A percentile compares a stretch with the other conserved stretches of the same genome.
These are phyloP conservation scores for Adelosebastes latens DNA, from an alignment of 2,797 vertebrate species.

Conservation along the genomic window DNA sequence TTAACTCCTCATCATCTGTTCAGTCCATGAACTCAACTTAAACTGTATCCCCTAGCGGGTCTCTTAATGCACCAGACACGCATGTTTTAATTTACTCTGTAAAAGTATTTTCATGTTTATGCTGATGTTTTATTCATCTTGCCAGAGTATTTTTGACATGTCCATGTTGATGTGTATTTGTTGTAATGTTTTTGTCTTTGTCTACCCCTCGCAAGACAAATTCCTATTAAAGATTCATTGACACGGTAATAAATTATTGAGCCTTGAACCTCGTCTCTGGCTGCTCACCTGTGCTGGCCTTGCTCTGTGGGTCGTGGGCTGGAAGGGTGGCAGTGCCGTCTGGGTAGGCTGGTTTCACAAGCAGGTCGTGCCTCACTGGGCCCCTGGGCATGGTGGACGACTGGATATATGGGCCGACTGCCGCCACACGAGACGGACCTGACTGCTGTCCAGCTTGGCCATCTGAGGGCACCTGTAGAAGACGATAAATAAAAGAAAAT, in stretches of 20 bases:
- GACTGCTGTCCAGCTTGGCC: constrained; percentile 85
- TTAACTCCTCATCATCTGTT: neutral
- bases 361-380: constrained; percentile 87
- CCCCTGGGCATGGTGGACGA: constrained; percentile 95
- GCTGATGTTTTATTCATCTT: neutral
- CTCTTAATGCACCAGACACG: neutral
- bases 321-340: constrained; percentile 86
- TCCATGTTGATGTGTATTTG: neutral
- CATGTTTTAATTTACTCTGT: neutral
- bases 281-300: constrained; percentile 68
- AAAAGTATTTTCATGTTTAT: neutral
- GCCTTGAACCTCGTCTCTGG: neutral
- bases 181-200: neutral
- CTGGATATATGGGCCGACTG: constrained; percentile 97
- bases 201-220: neutral
- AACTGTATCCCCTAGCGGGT: neutral
- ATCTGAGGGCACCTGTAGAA: constrained; percentile 86
- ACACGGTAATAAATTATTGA: neutral
- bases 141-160: neutral
- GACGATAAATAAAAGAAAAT: neutral
- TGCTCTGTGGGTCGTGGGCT: constrained; percentile 80
- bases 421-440: constrained; percentile 91
- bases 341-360: constrained; percentile 90
- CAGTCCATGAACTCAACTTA: neutral
- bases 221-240: neutral